Base-by-base conservation (phyloP, 2,113 vertebrate genomes). In the Myrmecobius fasciatus region DNA sequence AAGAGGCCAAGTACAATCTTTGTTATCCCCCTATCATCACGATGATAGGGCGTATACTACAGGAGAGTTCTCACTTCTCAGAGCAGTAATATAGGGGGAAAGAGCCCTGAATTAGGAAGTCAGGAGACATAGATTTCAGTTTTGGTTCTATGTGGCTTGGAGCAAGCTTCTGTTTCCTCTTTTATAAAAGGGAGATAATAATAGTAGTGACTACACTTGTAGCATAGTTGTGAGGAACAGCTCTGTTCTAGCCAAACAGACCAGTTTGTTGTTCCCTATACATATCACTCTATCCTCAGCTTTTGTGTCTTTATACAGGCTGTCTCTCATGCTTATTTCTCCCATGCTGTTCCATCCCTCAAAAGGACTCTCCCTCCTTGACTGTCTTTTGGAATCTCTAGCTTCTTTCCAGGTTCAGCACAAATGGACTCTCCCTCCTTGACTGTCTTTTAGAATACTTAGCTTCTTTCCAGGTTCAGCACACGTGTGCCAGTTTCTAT, bases 21-120 rank as follows among this genome's bases (percentile, higher is more conserved):
- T 94, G 51, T 89, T 83, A 14, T 95, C 22, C 47, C 46, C 47
- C 25, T 67, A 4, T 90, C 75, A 51, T 36, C 24, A 47, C 56
- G 48, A 56, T 94, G 90, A 91, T 60, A 83, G 54, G 48, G 94
- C 96, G 52, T 46, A n/a, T n/a, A 88, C 52, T 95, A 94, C 90
- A 25, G n/a, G n/a, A 89, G 92, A 90, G 67, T 94, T 96, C 89
- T 89, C n/a, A 94, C 43, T 92, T 91, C 36, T 91, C 89, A 52
- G 67, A 83, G 20, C 67, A 43, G n/a, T n/a, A 83, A 83, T 83
- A 22, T 83, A 43, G n/a, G 67, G 36, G n/a, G 67, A 43, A 83
- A 83, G n/a, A 83, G 67, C n/a, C n/a, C 67, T 43, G n/a, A n/a
- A 83, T 83, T 83, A 24, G 67, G 36, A 83, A 36, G 11, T 67